A percentile compares a stretch with the other conserved stretches of the same genome.
Conservation (phyloP, 2,113 vertebrate genomes). For the Lamprotornis superbus region DNA sequence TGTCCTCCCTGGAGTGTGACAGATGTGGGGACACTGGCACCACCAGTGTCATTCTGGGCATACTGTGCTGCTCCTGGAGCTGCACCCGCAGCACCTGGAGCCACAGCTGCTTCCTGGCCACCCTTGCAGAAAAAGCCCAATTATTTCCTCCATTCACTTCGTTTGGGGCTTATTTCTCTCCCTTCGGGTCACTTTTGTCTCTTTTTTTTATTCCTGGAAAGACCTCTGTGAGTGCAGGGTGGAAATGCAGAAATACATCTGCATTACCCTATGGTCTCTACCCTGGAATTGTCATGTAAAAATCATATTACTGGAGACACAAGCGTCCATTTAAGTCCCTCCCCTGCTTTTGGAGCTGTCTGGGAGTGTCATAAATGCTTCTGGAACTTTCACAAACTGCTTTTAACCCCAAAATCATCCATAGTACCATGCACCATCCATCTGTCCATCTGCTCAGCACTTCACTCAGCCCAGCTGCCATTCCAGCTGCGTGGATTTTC, state of each 20-base stretch:
- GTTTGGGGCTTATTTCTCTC: neutral
- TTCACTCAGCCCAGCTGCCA: neutral
- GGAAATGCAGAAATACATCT: neutral
- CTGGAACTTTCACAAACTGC: neutral
- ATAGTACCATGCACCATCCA: rapidly evolving
- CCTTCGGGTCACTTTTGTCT: neutral
- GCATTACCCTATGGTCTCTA: neutral
- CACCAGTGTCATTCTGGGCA: neutral
- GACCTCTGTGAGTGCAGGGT: neutral
- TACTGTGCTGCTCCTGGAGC: neutral
- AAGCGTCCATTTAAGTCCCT: neutral
- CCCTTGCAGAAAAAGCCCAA: rapidly evolving
- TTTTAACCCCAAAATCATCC: neutral
- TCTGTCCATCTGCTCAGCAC: neutral
- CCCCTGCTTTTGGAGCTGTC: neutral
- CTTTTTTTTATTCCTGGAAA: neutral
- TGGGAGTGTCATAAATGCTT: neutral
- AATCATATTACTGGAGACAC: neutral
- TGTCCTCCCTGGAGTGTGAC: neutral
- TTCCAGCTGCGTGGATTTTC: neutral
- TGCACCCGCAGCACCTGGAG: rapidly evolving
- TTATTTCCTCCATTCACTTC: neutral
- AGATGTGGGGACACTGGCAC: rapidly evolving
- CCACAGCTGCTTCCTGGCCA: neutral
- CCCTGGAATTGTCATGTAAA: neutral